Evolutionary conservation across 2,888 invertebrate species (phyloP), one percentile per base, ranked within the genome.

Genomic region (Rhyacophila evoluta): DNA sequence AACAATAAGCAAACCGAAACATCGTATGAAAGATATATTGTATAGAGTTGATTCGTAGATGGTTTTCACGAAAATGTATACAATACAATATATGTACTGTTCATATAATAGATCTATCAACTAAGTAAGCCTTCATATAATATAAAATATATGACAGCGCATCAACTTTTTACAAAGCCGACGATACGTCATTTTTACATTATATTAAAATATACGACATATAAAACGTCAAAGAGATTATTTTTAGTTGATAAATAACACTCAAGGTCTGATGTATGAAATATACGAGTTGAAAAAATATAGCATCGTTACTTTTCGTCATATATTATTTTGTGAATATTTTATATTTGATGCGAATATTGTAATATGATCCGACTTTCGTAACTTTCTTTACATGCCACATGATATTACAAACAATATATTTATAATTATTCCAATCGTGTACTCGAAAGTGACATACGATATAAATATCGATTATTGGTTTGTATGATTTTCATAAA

Each of bases 191-290:
- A 55, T 55, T 55, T 55, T 55, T 55, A 55, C 55, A 55, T 55
- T 55, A 55, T 55, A 55, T 55, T 55, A 55, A 55, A 55, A 55
- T 55, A 55, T 55, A 55, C 55, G 55, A 55, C 55, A 55, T 55
- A 55, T 55, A 55, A 55, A 55, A 55, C 8, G 55, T 55, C 55
- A 55, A 55, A 55, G 55, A 55, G 55, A 55, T 55, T 55, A 55
- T 55, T 55, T 55, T 55, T 55, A 55, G 55, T 55, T 55, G 55
- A 55, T 55, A 55, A 55, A 55, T 55, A 55, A 55, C 55, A 55
- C 19, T 10, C 25, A 55, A 55, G 55, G 25, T 55, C 8, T 19
- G 25, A 55, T 55, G 19, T 19, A 10, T 55, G 55, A 55, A 55
- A 55, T 55, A 55, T 55, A 55, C 55, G 55, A 55, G 19, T 19